Conservation (phyloP, 1,140 invertebrate genomes). For the Matsumurasca onukii region DNA sequence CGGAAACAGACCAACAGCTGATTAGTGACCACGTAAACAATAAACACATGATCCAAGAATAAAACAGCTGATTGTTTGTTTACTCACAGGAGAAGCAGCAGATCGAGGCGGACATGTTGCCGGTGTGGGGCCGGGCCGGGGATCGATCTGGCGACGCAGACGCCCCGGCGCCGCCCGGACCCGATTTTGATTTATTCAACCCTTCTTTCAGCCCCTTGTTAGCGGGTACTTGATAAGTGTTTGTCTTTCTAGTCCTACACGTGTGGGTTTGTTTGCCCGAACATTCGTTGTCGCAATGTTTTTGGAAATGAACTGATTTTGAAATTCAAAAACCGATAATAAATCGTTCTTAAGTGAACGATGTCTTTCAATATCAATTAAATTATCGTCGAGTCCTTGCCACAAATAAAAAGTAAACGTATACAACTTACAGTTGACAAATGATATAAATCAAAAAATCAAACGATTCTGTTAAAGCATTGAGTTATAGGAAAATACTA, state of each 20-base stretch:
- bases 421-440: too few relatives aligned
- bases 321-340: background rate
- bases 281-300: background rate
- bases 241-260: background rate
- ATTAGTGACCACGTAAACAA: background rate
- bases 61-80: background rate
- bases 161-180: too few relatives aligned
- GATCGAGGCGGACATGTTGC: constrained; percentile 1
- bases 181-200: too few relatives aligned
- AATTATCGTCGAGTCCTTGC: too few relatives aligned
- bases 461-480: too few relatives aligned
- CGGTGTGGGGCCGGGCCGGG: background rate
- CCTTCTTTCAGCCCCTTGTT: too few relatives aligned
- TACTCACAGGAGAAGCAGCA: constrained; percentile 21
- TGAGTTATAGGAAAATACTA: too few relatives aligned
- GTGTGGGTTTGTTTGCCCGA: background rate
- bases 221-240: background rate
- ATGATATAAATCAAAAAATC: too few relatives aligned
- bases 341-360: too few relatives aligned
- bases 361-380: too few relatives aligned
- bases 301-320: too few relatives aligned
- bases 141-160: background rate
- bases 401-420: too few relatives aligned
- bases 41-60: background rate
- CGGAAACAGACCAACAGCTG: constrained; percentile 6